Conservation (phyloP, 2,113 vertebrate genomes). For the Rissa tridactyla region DNA sequence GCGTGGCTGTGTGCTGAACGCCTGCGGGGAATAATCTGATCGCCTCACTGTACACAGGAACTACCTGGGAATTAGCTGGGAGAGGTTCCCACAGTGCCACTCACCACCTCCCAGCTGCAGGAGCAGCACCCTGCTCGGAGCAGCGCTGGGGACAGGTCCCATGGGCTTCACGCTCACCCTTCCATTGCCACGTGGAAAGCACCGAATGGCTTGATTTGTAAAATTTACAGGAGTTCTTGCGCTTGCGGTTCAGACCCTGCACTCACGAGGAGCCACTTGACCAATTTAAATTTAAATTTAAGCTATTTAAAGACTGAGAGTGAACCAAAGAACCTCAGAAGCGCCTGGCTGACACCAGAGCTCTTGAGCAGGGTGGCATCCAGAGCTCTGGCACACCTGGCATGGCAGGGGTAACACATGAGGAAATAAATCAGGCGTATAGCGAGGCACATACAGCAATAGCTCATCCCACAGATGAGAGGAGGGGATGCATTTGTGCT, state of each 20-base stretch:
- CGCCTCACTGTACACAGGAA: not conserved
- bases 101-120: not conserved
- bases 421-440: accelerated
- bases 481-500: not conserved
- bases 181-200: too few species aligned
- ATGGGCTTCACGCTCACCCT: not conserved
- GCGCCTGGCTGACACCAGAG: not conserved
- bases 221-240: not conserved
- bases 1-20: accelerated
- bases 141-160: not conserved
- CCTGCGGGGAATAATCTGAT: not conserved
- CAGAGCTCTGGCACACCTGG: accelerated
- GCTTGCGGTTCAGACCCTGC: not conserved
- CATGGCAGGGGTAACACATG: accelerated
- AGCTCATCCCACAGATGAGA: not conserved
- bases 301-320: not conserved
- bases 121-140: not conserved
- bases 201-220: not conserved
- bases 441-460: not conserved
- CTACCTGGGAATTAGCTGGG: not conserved
- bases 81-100: not conserved
- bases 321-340: not conserved
- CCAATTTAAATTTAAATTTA: not conserved
- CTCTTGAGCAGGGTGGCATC: not conserved
- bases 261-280: accelerated